phyloP scores from a whole-genome alignment of 2,797 vertebrate genomes.

The Sebastes reedi region DNA sequence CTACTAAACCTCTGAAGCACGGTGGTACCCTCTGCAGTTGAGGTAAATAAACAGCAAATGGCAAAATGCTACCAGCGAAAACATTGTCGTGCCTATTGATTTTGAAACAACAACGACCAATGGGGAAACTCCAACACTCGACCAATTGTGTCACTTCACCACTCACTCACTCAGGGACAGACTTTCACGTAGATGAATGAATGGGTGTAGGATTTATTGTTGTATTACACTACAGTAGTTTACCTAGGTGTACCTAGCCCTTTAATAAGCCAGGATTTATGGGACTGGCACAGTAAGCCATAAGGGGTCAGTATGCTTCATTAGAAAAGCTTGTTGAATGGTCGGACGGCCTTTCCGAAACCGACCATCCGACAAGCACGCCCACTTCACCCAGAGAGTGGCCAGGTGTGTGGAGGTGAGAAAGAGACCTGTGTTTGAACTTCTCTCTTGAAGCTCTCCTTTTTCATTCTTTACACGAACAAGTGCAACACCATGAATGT shows the following conservation, averaged over 20 bases:
- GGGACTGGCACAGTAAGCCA: not conserved
- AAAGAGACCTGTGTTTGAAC: not conserved
- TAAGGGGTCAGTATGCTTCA: not conserved
- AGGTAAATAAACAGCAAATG: not conserved
- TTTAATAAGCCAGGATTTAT: not conserved
- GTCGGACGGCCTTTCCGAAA: not conserved
- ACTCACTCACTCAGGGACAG: not conserved
- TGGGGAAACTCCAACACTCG: too few species aligned
- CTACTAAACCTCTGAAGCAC: constrained; percentile 13
- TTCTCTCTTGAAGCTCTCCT: not conserved
- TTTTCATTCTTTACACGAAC: not conserved
- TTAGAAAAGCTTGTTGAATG: not conserved
- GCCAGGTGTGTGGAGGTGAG: not conserved
- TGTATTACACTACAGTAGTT: too few species aligned
- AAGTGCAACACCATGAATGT: not conserved
- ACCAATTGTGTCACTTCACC: not conserved
- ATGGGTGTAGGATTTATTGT: too few species aligned
- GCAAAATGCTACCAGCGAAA: too few species aligned
- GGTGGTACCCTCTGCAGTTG: not conserved
- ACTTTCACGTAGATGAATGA: not conserved
- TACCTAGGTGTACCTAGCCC: not conserved
- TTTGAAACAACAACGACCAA: not conserved
- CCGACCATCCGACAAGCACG: not conserved
- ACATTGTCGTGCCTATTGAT: not conserved
- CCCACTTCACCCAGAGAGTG: not conserved